Percentiles rank a stretch among this genome's conserved stretches.
Evolutionary conservation across 2,113 vertebrate species (phyloP).

Genomic region (Ellobius talpinus): DNA sequence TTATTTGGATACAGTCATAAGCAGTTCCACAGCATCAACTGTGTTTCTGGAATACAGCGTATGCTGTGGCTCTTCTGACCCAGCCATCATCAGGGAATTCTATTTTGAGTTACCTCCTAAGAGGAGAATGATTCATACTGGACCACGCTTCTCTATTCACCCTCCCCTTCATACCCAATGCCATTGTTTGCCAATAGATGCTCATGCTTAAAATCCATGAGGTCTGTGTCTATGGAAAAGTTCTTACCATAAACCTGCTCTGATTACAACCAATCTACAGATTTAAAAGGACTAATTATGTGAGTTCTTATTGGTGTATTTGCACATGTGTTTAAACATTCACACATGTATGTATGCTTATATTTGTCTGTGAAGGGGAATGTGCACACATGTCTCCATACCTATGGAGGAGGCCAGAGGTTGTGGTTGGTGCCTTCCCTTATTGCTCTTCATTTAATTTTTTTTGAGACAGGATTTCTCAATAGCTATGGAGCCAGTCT

Average conservation of each 20-base stretch:
- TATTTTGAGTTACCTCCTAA: slow-evolving; percentile 56
- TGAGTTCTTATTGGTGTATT: neutral
- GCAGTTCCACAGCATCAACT: neutral
- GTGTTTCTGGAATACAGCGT: neutral
- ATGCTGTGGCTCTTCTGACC: neutral
- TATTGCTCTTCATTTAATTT: neutral
- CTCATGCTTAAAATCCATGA: neutral
- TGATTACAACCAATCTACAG: neutral
- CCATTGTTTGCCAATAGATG: slow-evolving; percentile 45
- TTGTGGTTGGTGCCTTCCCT: neutral
- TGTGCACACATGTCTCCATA: neutral
- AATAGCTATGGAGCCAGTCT: too few species aligned
- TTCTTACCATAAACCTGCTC: neutral
- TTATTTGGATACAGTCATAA: slow-evolving; percentile 3
- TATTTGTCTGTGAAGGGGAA: neutral
- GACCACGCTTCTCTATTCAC: neutral
- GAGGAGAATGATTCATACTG: slow-evolving; percentile 31
- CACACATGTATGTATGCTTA: neutral
- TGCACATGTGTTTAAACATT: neutral
- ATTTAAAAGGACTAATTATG: slow-evolving; percentile 16
- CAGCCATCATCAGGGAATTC: slow-evolving; percentile 14
- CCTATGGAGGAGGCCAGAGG: neutral
- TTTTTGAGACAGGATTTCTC: too few species aligned
- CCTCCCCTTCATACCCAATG: neutral
- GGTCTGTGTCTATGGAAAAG: neutral